Base-by-base conservation (phyloP, 2,797 vertebrate genomes). In the Lepus oiostolus region DNA sequence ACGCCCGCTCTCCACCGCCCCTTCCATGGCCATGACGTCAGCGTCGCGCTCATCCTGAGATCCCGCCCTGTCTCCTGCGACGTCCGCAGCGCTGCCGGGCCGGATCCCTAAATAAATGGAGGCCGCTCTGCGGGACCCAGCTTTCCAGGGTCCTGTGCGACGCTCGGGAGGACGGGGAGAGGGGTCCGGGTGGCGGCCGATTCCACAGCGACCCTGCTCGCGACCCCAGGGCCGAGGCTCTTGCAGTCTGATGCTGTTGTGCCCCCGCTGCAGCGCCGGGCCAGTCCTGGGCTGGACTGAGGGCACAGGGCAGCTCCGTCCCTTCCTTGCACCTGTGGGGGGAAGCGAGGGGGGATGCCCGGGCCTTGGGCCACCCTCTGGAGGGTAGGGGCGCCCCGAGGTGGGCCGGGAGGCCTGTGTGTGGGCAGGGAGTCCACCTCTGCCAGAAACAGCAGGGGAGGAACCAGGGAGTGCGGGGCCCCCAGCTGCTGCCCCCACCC, bases 101-200 rank as follows among this genome's bases (percentile, higher is more conserved):
- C 22, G 13, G 0, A 7, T 62, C 50, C 24, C 50, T 65, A 35
- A 93, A 87, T 94, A 96, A 97, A 94, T 1, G 30, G 19, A 77
- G 32, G 30, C 60, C 38, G 0, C 1, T 54, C 19, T 72, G 65
- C 54, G 2, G 16, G n/a, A 54, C 19, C 14, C 26, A 19, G n/a
- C 14, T 6, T 5, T 12, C 30, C 19, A 83, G 32, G 21, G 38
- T 26, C 0, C 7, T 0, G n/a, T 8, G 2, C 1, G 10, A 87
- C n/a, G 58, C 68, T 42, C 60, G 82, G 58, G 0, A 0, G 75
- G 47, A 47, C 42, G 42, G 22, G 5, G 35, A 22, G 19, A 5
- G 30, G 54, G 22, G 16, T 4, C n/a, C 0, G 71, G 60, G 35
- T 0, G 22, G 30, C 4, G n/a, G 21, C 19, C 2, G 42, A 35